A percentile compares a stretch with the other conserved stretches of the same genome.
Evolutionary conservation across 2,113 vertebrate genomes (phyloP).

Genomic region (Proterorhinus semilunaris): DNA sequence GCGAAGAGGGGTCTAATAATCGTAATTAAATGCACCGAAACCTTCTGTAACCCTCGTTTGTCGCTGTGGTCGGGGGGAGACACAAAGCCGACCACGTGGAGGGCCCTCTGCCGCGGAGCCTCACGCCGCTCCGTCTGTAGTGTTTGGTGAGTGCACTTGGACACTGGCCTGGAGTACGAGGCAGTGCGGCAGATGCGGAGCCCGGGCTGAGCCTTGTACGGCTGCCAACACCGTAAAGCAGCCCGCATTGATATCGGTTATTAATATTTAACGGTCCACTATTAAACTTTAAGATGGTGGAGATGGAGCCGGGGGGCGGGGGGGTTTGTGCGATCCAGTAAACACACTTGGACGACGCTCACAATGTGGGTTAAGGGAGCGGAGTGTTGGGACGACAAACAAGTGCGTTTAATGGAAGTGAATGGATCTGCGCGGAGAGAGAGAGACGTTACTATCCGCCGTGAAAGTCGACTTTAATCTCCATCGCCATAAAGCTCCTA

Average conservation of each 20-base stretch:
- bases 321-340: constrained; percentile 55
- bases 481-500: constrained; percentile 71
- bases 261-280: constrained; percentile 79
- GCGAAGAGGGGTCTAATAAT: no score
- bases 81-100: no score
- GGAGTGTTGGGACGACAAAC: background rate
- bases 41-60: no score
- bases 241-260: constrained; percentile 77
- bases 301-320: constrained; percentile 65
- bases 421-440: constrained; percentile 21
- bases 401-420: constrained; percentile 11
- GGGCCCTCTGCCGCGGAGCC: no score
- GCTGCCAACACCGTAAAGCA: constrained; percentile 74
- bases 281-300: constrained; percentile 76
- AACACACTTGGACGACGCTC: constrained; percentile 61
- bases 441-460: constrained; percentile 64
- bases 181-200: constrained; percentile 61
- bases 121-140: no score
- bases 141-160: background rate
- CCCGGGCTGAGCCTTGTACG: constrained; percentile 61
- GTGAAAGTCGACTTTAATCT: constrained; percentile 70
- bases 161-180: constrained; percentile 44
- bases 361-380: constrained; percentile 55
- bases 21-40: no score
- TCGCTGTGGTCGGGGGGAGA: no score